Base-by-base conservation (phyloP, 2,797 vertebrate species). In the Crenuchus spilurus region DNA sequence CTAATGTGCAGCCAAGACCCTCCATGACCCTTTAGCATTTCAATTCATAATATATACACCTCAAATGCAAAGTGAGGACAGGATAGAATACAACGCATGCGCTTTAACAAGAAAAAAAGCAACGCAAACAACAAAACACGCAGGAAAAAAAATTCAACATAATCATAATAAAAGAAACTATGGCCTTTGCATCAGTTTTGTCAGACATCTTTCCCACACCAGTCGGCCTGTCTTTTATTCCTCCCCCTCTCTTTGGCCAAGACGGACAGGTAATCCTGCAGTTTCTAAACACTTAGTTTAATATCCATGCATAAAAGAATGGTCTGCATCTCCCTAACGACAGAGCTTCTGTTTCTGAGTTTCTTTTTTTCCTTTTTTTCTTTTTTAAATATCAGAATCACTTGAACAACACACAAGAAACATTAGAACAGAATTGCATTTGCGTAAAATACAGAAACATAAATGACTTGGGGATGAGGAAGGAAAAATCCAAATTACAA, bases 241-340 rank as follows among this genome's bases (percentile, higher is more conserved):
- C 77, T 84, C 85, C 80, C 83, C 84, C 84, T 78, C 85, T 83
- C 84, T 79, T 84, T 86, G 86, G 79, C 66, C 79, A 82, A 75
- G 83, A 89, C 82, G 75, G 85, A 87, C 82, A 85, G 77, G 88
- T 90, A 84, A 85, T 90, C 86, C 90, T 90, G 87, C 83, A 84
- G 86, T 88, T 90, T 90, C 88, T 90, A 89, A 90, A 92, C 90
- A 91, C 70, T 84, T 88, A 89, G 87, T 89, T 90, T 84, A 89
- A 80, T 89, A 90, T 87, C 85, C 93, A 94, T 93, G 92, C 92
- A 92, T 89, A 90, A 92, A 91, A 88, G 80, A 91, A 90, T 85
- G 31, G 72, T 83, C 88, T 77, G 80, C 83, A 76, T 83, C 87
- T 85, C 85, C 82, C 78, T 79, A 86, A 82, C 80, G 75, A 87